These are phyloP conservation scores for Aulostomus chinensis DNA, from an alignment of 2,797 vertebrate genomes.

Conservation along the genomic window DNA sequence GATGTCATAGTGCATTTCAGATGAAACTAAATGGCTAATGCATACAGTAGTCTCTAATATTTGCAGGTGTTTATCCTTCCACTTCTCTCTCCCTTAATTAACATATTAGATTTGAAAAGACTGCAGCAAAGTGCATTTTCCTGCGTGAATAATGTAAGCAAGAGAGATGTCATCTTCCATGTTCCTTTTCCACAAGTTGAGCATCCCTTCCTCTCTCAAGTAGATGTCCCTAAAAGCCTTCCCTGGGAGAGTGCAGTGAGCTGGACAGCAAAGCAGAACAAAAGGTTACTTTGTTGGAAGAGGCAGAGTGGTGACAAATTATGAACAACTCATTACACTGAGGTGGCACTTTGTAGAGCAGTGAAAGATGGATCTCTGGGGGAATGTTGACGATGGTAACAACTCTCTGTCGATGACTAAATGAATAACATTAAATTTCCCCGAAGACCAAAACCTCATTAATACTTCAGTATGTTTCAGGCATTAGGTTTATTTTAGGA, in stretches of 20 bases:
- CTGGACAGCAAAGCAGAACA: slow-evolving; percentile 64
- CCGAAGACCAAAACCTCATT: slow-evolving; percentile 57
- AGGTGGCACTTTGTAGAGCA: slow-evolving; percentile 43
- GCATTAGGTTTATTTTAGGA: slow-evolving; percentile 37
- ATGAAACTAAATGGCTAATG: slow-evolving; percentile 45
- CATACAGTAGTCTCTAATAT: slow-evolving; percentile 41
- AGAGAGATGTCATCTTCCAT: slow-evolving; percentile 50
- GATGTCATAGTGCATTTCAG: slow-evolving; percentile 5
- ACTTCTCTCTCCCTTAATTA: slow-evolving; percentile 69
- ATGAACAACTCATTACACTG: slow-evolving; percentile 75
- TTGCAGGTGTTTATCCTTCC: slow-evolving; percentile 49
- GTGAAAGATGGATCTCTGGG: slow-evolving; percentile 44
- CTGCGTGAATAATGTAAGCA: slow-evolving; percentile 79
- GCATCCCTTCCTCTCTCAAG: slow-evolving; percentile 39
- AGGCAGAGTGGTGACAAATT: slow-evolving; percentile 67
- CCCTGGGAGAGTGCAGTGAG: slow-evolving; percentile 56
- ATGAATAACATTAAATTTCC: slow-evolving; percentile 62
- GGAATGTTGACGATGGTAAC: slow-evolving; percentile 58
- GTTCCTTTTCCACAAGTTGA: slow-evolving; percentile 47
- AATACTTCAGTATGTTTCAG: slow-evolving; percentile 46
- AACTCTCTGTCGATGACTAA: slow-evolving; percentile 57
- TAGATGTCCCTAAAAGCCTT: slow-evolving; percentile 74
- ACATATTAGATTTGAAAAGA: slow-evolving; percentile 72
- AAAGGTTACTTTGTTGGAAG: slow-evolving; percentile 67
- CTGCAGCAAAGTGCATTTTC: slow-evolving; percentile 68